phyloP scores from a whole-genome alignment of 2,797 vertebrate genomes.

The Picus viridis region DNA sequence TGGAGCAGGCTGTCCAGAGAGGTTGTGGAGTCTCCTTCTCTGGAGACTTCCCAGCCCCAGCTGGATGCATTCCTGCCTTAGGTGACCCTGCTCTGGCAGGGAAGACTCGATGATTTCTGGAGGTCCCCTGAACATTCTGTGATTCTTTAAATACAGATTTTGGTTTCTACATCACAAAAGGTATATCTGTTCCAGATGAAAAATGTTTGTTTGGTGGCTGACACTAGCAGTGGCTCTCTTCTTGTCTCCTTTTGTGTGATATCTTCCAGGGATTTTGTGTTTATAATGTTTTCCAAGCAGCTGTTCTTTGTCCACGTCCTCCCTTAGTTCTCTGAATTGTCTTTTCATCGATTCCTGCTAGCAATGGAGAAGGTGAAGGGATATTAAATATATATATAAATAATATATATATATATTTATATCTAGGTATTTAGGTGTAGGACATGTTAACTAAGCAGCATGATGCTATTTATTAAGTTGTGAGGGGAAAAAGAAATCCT shows the following conservation, averaged over 20 bases:
- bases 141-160: not conserved
- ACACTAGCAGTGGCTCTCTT: not conserved
- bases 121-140: too few species aligned
- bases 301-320: not conserved
- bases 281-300: not conserved
- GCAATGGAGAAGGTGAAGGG: not conserved
- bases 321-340: not conserved
- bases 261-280: not conserved
- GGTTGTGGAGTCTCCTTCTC: too few species aligned
- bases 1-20: too few species aligned
- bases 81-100: too few species aligned
- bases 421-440: not conserved
- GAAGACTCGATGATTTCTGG: too few species aligned
- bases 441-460: not conserved
- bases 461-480: not conserved
- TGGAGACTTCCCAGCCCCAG: too few species aligned
- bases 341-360: not conserved
- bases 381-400: not conserved
- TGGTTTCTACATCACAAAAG: not conserved
- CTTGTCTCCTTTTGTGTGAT: not conserved
- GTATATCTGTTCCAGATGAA: not conserved
- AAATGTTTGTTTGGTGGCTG: constrained; percentile 1
- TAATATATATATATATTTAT: not conserved
- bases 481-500: not conserved
- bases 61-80: too few species aligned